These are phyloP conservation scores for Ianthella basta DNA, from an alignment of 37 sponge, comb jelly and placozoan species.

Conservation along the genomic window DNA sequence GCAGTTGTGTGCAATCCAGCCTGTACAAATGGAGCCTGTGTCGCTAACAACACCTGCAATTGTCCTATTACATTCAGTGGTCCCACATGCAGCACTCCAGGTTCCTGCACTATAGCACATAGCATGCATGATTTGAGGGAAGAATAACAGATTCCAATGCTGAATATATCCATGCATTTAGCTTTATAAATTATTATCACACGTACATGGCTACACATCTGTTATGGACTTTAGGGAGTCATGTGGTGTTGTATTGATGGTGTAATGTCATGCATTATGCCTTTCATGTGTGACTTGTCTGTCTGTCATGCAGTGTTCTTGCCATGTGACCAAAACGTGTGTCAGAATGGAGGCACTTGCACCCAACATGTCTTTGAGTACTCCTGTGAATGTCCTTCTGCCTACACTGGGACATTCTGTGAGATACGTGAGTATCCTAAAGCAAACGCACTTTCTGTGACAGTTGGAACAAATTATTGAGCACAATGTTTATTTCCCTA, in stretches of 20 bases:
- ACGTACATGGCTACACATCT: too few relatives aligned
- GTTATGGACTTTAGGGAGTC: too few relatives aligned
- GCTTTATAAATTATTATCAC: too few relatives aligned
- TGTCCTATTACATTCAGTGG: constrained; percentile 42
- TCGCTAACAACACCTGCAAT: constrained; percentile 33
- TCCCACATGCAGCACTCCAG: background rate
- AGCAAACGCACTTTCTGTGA: background rate
- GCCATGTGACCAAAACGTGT: constrained; percentile 46
- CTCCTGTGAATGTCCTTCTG: constrained; percentile 36
- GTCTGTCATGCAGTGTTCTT: constrained; percentile 14
- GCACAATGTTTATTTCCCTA: too few relatives aligned
- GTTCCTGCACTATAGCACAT: background rate
- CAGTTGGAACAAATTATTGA: too few relatives aligned
- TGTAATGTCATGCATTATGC: too few relatives aligned
- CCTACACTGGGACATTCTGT: constrained; percentile 49
- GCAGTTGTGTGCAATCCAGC: constrained; percentile 46
- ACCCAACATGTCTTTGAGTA: constrained; percentile 18
- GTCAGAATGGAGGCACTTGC: constrained; percentile 61
- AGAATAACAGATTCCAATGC: background rate
- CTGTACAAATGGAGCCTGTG: constrained; percentile 47
- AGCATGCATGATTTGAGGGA: background rate
- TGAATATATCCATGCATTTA: too few relatives aligned
- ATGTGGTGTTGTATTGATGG: too few relatives aligned
- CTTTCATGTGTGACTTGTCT: too few relatives aligned
- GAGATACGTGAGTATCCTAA: constrained; percentile 32